Evolutionary conservation across 2,888 invertebrate species (phyloP), one percentile per base, ranked within the genome.

Genomic region (Nesidiocoris tenuis): DNA sequence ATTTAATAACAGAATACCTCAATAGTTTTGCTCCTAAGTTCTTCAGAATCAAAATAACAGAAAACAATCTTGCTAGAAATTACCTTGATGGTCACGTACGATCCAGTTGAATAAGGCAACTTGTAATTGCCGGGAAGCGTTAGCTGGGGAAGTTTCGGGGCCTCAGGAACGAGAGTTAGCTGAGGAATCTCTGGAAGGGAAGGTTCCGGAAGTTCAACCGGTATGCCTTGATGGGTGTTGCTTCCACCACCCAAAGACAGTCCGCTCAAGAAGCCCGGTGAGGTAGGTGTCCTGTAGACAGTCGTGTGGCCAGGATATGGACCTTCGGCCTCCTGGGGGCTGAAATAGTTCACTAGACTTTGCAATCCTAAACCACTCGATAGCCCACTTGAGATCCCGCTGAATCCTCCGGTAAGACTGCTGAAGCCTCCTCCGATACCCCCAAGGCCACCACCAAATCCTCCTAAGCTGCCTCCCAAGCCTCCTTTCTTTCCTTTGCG

Each of bases 21-120:
- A n/a, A n/a, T n/a, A n/a, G n/a, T n/a, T n/a, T n/a, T n/a, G n/a
- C n/a, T n/a, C n/a, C n/a, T n/a, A n/a, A n/a, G n/a, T n/a, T n/a
- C n/a, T n/a, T n/a, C n/a, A n/a, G n/a, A n/a, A n/a, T n/a, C n/a
- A n/a, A n/a, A n/a, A n/a, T n/a, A n/a, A n/a, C n/a, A n/a, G n/a
- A n/a, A n/a, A n/a, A n/a, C n/a, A n/a, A n/a, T n/a, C n/a, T n/a
- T n/a, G n/a, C n/a, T n/a, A n/a, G 39, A 39, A 39, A 17, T 63
- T 25, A 77, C 57, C 54, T 74, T 74, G 22, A 79, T 71, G 56
- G 78, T 78, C 1, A 79, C 78, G 39, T 79, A 79, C 0, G 76
- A 72, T 19, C 74, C 78, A 9, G 75, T 63, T 9, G 76, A 76
- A 16, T 77, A 76, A 2, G 76, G 77, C 3, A 76, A 61, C 18